Evolutionary conservation across 2,888 invertebrate genomes (phyloP).

Genomic region (Drosophila lutescens): DNA sequence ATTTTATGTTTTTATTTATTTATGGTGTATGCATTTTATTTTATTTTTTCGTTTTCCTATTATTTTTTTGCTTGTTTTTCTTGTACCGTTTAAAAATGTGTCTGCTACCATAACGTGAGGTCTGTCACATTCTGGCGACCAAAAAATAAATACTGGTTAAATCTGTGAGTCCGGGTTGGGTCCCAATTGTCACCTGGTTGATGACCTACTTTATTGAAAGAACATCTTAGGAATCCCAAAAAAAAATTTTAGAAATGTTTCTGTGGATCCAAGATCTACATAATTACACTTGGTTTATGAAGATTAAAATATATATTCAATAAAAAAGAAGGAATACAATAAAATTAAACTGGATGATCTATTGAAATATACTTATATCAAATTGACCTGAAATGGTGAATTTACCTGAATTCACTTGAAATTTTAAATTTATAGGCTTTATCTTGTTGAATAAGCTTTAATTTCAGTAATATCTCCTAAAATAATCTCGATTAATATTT

Average conservation of each 20-base stretch:
- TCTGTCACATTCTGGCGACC: conserved; percentile 20
- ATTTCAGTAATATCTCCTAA: background rate
- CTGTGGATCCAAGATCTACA: background rate
- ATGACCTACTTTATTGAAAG: background rate
- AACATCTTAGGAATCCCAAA: no score
- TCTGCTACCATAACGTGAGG: conserved; percentile 12
- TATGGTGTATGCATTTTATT: conserved; percentile 66
- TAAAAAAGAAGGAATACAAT: no score
- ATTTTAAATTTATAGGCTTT: background rate
- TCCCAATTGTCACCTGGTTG: background rate
- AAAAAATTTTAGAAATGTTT: background rate
- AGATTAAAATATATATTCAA: no score
- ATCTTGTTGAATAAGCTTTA: background rate
- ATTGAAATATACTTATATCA: no score
- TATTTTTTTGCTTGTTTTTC: conserved; percentile 9
- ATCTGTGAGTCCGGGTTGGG: background rate
- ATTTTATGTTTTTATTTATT: conserved; percentile 74
- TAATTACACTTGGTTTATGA: no score
- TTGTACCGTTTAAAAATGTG: conserved; percentile 22
- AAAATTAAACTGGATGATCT: no score
- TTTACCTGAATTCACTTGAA: background rate
- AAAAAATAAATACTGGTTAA: background rate
- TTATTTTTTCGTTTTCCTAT: conserved; percentile 24
- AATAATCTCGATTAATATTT: background rate
- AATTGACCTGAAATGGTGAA: no score